phyloP scores from a whole-genome alignment of 1,140 invertebrate species.

The Zaprionus gabonicus region DNA sequence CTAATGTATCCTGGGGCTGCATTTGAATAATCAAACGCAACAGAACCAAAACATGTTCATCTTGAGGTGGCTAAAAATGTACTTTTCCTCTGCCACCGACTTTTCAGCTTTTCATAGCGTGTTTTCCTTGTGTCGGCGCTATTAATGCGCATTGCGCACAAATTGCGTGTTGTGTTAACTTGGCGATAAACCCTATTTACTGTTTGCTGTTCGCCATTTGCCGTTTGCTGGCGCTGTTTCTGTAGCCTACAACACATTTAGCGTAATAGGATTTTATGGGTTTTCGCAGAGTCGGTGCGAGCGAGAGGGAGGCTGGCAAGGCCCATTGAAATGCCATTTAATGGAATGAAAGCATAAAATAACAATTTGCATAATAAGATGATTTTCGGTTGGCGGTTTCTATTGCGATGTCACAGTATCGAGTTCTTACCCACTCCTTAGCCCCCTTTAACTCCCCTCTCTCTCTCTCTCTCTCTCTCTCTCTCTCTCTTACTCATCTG shows the following conservation, averaged over 20 bases:
- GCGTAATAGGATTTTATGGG: slow-evolving; percentile 73
- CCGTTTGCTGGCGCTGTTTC: slow-evolving; percentile 15
- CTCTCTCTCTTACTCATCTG: neutral
- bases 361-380: slow-evolving; percentile 79
- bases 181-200: slow-evolving; percentile 55
- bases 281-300: slow-evolving; percentile 13
- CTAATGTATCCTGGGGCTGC: neutral
- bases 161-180: slow-evolving; percentile 66
- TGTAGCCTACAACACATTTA: slow-evolving; percentile 42
- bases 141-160: slow-evolving; percentile 58
- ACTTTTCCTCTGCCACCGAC: neutral
- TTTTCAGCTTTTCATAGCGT: slow-evolving; percentile 1
- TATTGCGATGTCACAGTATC: slow-evolving; percentile 31
- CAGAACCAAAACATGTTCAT: neutral
- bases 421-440: slow-evolving; percentile 6
- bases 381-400: slow-evolving; percentile 61
- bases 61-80: neutral
- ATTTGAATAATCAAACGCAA: slow-evolving; percentile 23
- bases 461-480: neutral
- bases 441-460: neutral
- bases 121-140: slow-evolving; percentile 18
- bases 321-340: slow-evolving; percentile 47
- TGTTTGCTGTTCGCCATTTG: slow-evolving; percentile 19
- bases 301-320: slow-evolving; percentile 3
- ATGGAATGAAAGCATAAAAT: slow-evolving; percentile 58